Evolutionary conservation across 2,113 vertebrate species (phyloP).

Genomic region (Jacana jacana): DNA sequence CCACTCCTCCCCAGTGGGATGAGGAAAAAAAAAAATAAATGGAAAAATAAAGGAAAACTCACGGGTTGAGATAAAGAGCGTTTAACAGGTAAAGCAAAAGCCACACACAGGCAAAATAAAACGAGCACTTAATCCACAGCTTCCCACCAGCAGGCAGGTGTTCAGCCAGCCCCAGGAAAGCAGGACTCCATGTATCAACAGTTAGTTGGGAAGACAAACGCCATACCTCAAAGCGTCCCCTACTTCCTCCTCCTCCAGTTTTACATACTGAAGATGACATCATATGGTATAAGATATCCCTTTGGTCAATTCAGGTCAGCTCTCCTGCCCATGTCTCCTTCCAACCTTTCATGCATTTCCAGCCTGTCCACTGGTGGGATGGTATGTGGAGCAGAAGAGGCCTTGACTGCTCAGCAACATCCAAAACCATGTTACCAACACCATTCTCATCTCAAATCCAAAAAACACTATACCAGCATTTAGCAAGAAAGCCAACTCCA

Average conservation of each 20-base stretch:
- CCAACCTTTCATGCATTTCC: neutral
- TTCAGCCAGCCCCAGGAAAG: neutral
- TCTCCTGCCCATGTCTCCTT: neutral
- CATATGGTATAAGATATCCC: neutral
- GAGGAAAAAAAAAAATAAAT: no score
- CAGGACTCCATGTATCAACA: neutral
- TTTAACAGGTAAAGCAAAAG: neutral
- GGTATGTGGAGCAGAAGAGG: neutral
- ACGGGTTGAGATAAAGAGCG: neutral
- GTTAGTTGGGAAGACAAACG: neutral
- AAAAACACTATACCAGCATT: neutral
- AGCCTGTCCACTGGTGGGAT: neutral
- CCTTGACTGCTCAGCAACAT: neutral
- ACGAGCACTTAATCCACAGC: neutral
- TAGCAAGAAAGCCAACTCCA: neutral
- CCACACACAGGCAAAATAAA: neutral
- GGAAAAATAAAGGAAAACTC: neutral
- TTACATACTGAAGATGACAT: neutral
- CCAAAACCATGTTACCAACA: neutral
- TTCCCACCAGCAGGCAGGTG: neutral
- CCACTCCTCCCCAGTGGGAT: neutral
- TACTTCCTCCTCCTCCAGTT: neutral
- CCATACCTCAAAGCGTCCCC: neutral
- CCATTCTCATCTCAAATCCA: neutral
- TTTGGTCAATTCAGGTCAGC: neutral